Evolutionary conservation across 2,113 vertebrate species (phyloP).

Genomic region (Ranitomeya imitator): DNA sequence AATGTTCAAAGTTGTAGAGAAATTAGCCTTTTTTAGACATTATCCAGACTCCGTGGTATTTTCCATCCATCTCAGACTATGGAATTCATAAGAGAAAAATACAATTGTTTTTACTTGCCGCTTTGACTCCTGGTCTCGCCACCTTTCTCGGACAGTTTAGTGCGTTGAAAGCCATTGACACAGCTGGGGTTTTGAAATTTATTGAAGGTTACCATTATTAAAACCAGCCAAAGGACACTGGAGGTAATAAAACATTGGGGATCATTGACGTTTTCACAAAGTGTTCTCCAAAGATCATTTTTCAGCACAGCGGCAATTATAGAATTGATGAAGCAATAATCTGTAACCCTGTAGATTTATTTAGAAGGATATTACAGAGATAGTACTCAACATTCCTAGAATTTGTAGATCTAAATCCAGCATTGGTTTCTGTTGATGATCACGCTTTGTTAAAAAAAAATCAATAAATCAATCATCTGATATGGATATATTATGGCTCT

Average conservation of each 20-base stretch:
- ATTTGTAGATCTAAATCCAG: background rate
- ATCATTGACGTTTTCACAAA: background rate
- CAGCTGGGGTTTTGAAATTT: background rate
- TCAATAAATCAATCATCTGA: background rate
- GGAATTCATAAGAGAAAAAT: slow-evolving; percentile 28
- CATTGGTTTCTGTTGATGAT: background rate
- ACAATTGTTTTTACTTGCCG: background rate
- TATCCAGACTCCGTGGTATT: slow-evolving; percentile 29
- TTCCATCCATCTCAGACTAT: slow-evolving; percentile 16
- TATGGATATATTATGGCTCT: background rate
- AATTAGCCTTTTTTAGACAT: background rate
- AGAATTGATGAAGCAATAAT: background rate
- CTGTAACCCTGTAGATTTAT: background rate
- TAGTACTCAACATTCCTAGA: background rate
- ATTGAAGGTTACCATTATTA: background rate
- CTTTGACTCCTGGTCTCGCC: background rate
- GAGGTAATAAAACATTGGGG: background rate
- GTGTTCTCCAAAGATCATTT: background rate
- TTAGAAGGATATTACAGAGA: background rate
- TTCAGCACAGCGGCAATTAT: background rate
- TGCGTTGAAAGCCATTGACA: slow-evolving; percentile 5
- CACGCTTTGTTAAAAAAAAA: background rate
- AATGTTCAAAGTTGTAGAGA: background rate
- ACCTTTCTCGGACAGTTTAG: slow-evolving; percentile 18
- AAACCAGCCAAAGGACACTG: background rate